These are phyloP conservation scores for Hirtodrosophila confusa DNA, from an alignment of 2,888 invertebrate species.

Conservation along the genomic window DNA sequence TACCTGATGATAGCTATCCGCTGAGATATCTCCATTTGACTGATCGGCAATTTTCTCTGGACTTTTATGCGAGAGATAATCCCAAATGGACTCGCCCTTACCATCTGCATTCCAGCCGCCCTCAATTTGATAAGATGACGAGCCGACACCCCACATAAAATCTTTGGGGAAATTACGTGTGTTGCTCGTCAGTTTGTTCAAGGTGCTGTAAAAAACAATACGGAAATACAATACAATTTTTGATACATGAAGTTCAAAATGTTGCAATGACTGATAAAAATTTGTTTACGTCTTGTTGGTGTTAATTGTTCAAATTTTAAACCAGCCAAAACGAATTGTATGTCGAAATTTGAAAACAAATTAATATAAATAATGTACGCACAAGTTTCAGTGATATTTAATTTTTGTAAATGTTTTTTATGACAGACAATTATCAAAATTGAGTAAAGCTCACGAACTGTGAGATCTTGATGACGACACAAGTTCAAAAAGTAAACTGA, in stretches of 20 bases:
- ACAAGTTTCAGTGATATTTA: slow-evolving; percentile 33
- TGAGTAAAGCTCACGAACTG: too few relatives aligned
- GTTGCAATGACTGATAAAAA: background rate
- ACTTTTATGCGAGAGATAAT: slow-evolving; percentile 86
- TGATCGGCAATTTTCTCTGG: slow-evolving; percentile 87
- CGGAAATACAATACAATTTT: slow-evolving; percentile 4
- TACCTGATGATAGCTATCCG: slow-evolving; percentile 86
- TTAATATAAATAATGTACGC: slow-evolving; percentile 27
- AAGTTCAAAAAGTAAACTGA: too few relatives aligned
- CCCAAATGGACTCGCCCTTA: slow-evolving; percentile 87
- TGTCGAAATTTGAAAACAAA: slow-evolving; percentile 18
- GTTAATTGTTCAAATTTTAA: slow-evolving; percentile 39
- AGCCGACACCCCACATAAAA: slow-evolving; percentile 84
- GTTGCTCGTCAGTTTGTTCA: slow-evolving; percentile 38
- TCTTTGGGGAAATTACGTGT: slow-evolving; percentile 82
- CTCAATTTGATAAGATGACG: slow-evolving; percentile 84
- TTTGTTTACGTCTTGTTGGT: background rate
- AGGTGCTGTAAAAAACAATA: slow-evolving; percentile 31
- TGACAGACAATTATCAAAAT: too few relatives aligned
- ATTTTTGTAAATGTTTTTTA: background rate
- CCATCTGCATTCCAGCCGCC: slow-evolving; percentile 84
- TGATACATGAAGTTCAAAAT: slow-evolving; percentile 5
- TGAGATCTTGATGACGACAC: too few relatives aligned
- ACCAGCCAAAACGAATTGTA: slow-evolving; percentile 14
- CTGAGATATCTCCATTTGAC: slow-evolving; percentile 86